phyloP scores from a whole-genome alignment of 2,113 vertebrate species.

The Formicarius rufipectus region DNA sequence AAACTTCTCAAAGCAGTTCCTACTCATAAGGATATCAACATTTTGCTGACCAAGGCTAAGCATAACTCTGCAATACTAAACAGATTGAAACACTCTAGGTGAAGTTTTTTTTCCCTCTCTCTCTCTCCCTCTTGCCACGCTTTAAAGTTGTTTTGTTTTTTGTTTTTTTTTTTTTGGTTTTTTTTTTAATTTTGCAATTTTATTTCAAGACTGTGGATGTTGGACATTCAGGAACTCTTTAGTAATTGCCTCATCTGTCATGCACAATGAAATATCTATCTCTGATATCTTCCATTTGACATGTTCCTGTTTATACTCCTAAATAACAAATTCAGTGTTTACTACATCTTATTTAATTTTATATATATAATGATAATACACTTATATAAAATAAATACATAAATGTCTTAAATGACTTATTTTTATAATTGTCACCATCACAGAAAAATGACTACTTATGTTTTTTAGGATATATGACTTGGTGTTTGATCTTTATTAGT shows the following conservation, averaged over 20 bases:
- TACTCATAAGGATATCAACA: neutral
- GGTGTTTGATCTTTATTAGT: neutral
- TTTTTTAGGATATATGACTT: neutral
- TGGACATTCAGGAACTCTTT: fast-evolving
- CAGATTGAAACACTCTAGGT: neutral
- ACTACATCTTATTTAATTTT: neutral
- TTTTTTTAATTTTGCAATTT: neutral
- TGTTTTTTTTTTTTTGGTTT: neutral
- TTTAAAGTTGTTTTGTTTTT: no score
- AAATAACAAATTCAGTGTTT: neutral
- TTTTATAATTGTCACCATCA: neutral
- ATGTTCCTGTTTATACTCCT: neutral
- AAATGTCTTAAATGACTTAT: neutral
- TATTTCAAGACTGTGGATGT: neutral
- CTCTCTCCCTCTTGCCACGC: no score
- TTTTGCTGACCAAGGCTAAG: neutral
- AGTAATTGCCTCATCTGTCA: neutral
- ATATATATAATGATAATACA: neutral
- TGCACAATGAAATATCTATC: fast-evolving
- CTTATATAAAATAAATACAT: neutral
- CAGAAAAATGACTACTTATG: neutral
- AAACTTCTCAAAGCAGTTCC: neutral
- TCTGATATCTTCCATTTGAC: neutral
- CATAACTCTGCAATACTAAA: neutral
- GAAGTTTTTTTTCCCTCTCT: no score